phyloP scores from a whole-genome alignment of 1,140 invertebrate species.

The Cherax quadricarinatus region DNA sequence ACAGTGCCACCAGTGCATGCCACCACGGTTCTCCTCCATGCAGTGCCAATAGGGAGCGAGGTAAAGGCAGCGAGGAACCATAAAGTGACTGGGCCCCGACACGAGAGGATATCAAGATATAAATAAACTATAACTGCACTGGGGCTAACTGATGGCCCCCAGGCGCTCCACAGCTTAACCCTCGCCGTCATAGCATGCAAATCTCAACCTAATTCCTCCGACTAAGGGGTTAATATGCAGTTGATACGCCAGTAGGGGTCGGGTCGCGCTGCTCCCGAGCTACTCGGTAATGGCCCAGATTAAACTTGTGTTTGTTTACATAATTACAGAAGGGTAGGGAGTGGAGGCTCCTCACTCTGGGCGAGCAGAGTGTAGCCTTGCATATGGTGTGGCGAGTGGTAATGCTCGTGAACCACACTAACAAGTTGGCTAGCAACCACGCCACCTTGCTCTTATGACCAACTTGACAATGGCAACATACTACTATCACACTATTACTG shows the following conservation, averaged over 20 bases:
- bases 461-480: not conserved
- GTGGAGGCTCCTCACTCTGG: constrained; percentile 10
- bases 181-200: not conserved
- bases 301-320: constrained; percentile 71
- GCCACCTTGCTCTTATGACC: not conserved
- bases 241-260: constrained; percentile 12
- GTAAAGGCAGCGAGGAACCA: constrained; percentile 40
- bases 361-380: not conserved
- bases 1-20: not conserved
- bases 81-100: constrained; percentile 61
- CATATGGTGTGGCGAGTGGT: constrained; percentile 5
- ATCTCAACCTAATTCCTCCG: constrained; percentile 52
- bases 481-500: not conserved
- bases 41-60: constrained; percentile 2
- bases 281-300: constrained; percentile 67
- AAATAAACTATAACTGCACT: constrained; percentile 70
- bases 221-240: constrained; percentile 21
- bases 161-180: constrained; percentile 5
- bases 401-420: not conserved
- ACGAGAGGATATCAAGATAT: constrained; percentile 64
- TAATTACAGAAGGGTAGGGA: constrained; percentile 64
- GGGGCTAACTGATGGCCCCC: constrained; percentile 61
- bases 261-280: constrained; percentile 2
- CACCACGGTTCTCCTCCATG: not conserved
- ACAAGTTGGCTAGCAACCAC: not conserved